Evolutionary conservation across 2,888 invertebrate species (phyloP).

Genomic region (Tipula confusa): DNA sequence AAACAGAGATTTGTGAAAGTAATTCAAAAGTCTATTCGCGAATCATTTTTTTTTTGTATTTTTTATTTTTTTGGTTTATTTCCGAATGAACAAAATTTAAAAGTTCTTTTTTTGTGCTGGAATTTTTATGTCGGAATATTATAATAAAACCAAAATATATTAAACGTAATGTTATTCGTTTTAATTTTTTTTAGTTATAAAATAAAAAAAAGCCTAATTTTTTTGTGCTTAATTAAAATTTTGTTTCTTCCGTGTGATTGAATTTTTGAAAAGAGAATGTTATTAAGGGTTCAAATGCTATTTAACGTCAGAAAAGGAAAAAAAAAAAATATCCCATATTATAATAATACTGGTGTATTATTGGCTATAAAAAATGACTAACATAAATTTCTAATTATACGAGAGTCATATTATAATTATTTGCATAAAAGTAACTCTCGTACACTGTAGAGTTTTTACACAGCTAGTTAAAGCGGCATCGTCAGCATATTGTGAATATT

Average conservation of each 20-base stretch:
- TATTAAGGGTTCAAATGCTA: too few species aligned
- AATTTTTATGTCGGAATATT: not conserved
- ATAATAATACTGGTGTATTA: too few species aligned
- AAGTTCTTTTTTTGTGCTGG: not conserved
- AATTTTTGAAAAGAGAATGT: not conserved
- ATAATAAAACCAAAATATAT: slow-evolving; percentile 14
- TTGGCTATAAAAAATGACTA: too few species aligned
- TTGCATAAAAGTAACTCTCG: too few species aligned
- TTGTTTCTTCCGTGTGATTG: not conserved
- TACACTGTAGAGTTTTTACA: too few species aligned
- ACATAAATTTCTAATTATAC: too few species aligned
- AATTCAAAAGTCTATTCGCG: slow-evolving; percentile 20
- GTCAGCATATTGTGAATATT: too few species aligned
- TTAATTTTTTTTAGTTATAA: not conserved
- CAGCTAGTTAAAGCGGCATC: too few species aligned
- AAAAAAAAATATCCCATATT: too few species aligned
- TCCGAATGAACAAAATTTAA: not conserved
- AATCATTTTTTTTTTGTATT: not conserved
- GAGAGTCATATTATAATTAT: too few species aligned
- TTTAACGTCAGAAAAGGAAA: too few species aligned
- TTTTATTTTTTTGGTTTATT: not conserved
- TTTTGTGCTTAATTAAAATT: not conserved
- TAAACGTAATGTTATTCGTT: not conserved
- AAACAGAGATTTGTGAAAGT: not conserved
- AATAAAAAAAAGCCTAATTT: not conserved